Evolutionary conservation across 2,113 vertebrate species (phyloP).

Genomic region (Dryoscopus gambensis): DNA sequence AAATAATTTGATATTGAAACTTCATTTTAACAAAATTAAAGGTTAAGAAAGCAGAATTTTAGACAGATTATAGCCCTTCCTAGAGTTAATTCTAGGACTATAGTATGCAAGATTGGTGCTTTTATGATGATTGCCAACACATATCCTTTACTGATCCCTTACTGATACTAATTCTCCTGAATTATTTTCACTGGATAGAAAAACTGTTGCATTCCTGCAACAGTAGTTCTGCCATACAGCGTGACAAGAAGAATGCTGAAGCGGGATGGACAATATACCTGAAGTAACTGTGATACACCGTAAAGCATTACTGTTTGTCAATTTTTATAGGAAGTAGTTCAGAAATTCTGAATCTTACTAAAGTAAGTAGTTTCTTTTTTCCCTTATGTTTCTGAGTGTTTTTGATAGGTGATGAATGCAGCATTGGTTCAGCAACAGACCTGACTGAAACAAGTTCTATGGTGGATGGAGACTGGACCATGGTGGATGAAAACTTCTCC

Average conservation of each 20-base stretch:
- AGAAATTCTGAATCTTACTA: neutral
- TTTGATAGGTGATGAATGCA: constrained; percentile 90
- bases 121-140: neutral
- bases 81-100: neutral
- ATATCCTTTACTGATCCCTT: neutral
- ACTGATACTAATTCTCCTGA: neutral
- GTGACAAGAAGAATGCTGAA: neutral
- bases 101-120: neutral
- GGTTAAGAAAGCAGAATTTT: neutral
- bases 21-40: neutral
- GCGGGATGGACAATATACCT: neutral
- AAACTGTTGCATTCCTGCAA: neutral
- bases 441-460: constrained; percentile 96
- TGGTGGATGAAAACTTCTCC: constrained; percentile 95
- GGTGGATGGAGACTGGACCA: constrained; percentile 95
- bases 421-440: constrained; percentile 95
- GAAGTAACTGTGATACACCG: neutral
- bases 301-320: neutral
- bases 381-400: constrained; percentile 34
- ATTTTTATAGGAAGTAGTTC: neutral
- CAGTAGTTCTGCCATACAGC: neutral
- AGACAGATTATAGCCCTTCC: neutral
- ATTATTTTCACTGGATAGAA: neutral
- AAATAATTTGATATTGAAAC: neutral
- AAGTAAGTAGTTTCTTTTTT: constrained; percentile 14